A percentile compares a stretch with the other conserved stretches of the same genome.
These are phyloP conservation scores for Parasteatoda lunata DNA, from an alignment of 2,888 invertebrate species.

Conservation along the genomic window DNA sequence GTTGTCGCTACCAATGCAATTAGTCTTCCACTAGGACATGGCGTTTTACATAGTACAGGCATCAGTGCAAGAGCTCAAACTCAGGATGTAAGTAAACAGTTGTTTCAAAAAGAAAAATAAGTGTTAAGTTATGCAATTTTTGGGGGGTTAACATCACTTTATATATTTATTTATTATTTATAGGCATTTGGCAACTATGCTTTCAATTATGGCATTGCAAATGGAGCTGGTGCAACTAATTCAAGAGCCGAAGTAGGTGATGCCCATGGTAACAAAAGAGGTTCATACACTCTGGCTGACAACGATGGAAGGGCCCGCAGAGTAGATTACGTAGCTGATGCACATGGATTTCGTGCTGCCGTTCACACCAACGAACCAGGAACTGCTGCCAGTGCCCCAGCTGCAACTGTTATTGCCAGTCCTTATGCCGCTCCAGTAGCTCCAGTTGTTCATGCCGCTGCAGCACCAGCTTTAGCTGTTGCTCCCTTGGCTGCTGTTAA, in stretches of 20 bases:
- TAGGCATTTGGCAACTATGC: too few species aligned
- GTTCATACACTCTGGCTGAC: constrained; percentile 64
- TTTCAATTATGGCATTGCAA: constrained; percentile 17
- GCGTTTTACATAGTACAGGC: not conserved
- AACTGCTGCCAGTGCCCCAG: constrained; percentile 39
- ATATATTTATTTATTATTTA: too few species aligned
- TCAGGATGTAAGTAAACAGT: constrained; percentile 18
- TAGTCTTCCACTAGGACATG: not conserved
- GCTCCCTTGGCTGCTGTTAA: constrained; percentile 12
- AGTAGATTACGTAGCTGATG: constrained; percentile 64
- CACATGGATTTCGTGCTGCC: constrained; percentile 34
- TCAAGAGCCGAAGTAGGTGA: constrained; percentile 59
- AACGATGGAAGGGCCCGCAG: constrained; percentile 59
- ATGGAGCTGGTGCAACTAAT: constrained; percentile 60
- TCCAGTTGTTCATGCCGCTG: not conserved
- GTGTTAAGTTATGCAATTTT: not conserved
- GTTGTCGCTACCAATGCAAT: constrained; percentile 12
- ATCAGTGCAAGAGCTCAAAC: constrained; percentile 1
- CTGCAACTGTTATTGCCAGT: constrained; percentile 18
- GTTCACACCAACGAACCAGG: constrained; percentile 53
- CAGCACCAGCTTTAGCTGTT: not conserved
- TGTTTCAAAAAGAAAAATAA: too few species aligned
- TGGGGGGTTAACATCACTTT: too few species aligned
- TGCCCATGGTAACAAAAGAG: constrained; percentile 54
- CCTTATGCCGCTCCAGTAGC: constrained; percentile 14